A percentile compares a stretch with the other conserved stretches of the same genome.
These are phyloP conservation scores for Palaemon carinicauda DNA, from an alignment of 1,140 invertebrate genomes.

Conservation along the genomic window DNA sequence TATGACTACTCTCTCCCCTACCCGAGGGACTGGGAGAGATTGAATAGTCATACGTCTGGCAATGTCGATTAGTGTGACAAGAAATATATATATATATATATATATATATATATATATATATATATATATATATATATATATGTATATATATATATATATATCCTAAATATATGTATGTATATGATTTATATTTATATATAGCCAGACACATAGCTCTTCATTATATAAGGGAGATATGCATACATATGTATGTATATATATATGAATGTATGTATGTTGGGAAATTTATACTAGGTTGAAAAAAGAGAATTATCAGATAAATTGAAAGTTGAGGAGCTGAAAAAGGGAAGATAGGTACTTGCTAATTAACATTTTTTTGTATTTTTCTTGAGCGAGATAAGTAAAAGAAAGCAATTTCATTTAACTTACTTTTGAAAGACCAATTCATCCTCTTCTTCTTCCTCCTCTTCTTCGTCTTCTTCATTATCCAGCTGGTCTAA, in stretches of 20 bases:
- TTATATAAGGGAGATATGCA: no score
- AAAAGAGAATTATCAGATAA: not conserved
- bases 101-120: constrained; percentile 6
- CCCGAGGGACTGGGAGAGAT: no score
- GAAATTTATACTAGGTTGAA: not conserved
- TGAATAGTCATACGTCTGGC: no score
- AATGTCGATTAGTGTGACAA: no score
- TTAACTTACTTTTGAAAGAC: not conserved
- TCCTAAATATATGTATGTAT: not conserved
- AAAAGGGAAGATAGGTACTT: not conserved
- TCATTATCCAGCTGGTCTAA: constrained; percentile 35
- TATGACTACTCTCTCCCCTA: no score
- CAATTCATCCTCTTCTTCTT: constrained; percentile 6
- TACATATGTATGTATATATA: not conserved
- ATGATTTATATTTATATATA: no score
- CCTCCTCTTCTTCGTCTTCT: not conserved
- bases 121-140: not conserved
- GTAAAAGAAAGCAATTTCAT: not conserved
- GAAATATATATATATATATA: not conserved
- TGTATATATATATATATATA: not conserved
- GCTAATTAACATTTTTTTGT: not conserved
- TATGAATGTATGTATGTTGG: not conserved
- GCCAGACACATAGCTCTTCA: no score
- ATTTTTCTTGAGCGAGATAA: not conserved
- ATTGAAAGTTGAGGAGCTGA: no score